A percentile compares a stretch with the other conserved stretches of the same genome.
Conservation (phyloP, 2,888 invertebrate species). For the Seladonia tumulorum region DNA sequence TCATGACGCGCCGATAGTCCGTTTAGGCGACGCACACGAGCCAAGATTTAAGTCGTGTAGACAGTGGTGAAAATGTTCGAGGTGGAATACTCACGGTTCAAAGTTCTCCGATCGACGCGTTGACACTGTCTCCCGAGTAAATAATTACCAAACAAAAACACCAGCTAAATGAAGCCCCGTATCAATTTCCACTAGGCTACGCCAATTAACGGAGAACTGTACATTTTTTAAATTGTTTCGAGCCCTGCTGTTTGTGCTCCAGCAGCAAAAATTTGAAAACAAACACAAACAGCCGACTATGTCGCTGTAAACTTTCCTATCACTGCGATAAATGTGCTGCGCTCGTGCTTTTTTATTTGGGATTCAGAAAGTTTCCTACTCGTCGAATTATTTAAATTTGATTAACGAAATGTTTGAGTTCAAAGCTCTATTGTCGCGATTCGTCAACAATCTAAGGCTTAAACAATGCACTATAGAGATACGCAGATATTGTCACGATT, state of each 20-base stretch:
- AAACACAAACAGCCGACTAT: background rate
- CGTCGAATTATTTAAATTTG: too few species aligned
- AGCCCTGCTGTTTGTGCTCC: background rate
- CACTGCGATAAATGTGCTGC: background rate
- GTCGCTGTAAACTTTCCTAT: background rate
- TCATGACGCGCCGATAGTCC: slow-evolving; percentile 24
- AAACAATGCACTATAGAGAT: too few species aligned
- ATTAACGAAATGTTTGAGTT: too few species aligned
- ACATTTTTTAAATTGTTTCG: background rate
- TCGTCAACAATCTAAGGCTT: too few species aligned
- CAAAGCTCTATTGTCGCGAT: too few species aligned
- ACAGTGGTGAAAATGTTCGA: slow-evolving; percentile 2
- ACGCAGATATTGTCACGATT: too few species aligned
- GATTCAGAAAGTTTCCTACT: background rate
- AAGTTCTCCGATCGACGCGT: slow-evolving; percentile 35
- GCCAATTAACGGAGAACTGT: background rate
- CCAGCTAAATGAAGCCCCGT: background rate
- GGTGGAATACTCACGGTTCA: slow-evolving; percentile 42
- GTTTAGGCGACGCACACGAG: background rate
- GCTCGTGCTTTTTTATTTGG: background rate
- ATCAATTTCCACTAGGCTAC: background rate
- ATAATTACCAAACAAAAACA: slow-evolving; percentile 11
- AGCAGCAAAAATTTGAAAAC: background rate
- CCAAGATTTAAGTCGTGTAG: slow-evolving; percentile 27
- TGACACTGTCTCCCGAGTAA: background rate